phyloP scores from a whole-genome alignment of 2,113 vertebrate species.

The Elephas maximus region DNA sequence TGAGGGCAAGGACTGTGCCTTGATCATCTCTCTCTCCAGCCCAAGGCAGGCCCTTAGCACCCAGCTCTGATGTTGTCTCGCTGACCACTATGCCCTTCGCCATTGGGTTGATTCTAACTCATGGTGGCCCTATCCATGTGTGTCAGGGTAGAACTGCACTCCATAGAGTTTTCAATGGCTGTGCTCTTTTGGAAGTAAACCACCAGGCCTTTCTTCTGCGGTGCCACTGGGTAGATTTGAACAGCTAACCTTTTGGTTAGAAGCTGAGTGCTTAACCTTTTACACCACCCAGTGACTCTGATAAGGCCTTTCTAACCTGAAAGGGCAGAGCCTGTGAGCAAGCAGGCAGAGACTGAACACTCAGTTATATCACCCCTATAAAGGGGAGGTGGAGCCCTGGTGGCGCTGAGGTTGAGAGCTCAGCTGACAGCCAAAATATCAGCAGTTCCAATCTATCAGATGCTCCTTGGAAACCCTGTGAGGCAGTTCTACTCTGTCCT shows the following conservation, averaged over 20 bases:
- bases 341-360: neutral
- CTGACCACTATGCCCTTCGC: neutral
- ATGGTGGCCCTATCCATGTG: neutral
- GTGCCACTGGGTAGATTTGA: neutral
- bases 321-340: neutral
- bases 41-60: neutral
- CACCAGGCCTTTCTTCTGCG: neutral
- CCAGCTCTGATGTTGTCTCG: neutral
- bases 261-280: neutral
- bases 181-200: neutral
- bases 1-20: neutral
- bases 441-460: too few species aligned
- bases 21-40: neutral
- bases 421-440: too few species aligned
- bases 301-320: neutral
- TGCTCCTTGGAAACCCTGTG: too few species aligned
- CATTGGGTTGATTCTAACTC: neutral
- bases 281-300: neutral
- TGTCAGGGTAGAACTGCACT: neutral
- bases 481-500: too few species aligned
- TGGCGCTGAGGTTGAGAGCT: too few species aligned
- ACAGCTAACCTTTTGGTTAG: neutral
- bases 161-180: neutral
- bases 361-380: neutral
- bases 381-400: too few species aligned